These are phyloP conservation scores for Antheraea mylitta DNA, from an alignment of 1,140 invertebrate genomes.

Conservation along the genomic window DNA sequence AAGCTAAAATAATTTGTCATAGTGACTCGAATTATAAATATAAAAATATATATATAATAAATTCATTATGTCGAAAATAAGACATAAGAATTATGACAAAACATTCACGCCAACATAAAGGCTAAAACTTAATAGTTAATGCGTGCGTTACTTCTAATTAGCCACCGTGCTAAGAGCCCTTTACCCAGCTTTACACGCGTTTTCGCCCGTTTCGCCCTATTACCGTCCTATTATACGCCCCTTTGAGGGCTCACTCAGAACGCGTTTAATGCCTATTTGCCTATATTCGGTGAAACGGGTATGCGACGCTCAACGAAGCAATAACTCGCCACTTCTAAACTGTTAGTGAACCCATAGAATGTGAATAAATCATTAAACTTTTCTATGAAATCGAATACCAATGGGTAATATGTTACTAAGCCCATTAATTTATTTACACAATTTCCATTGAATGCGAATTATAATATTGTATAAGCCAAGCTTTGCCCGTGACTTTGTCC, in stretches of 20 bases:
- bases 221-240: slow-evolving; percentile 30
- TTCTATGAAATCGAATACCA: neutral
- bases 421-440: slow-evolving; percentile 23
- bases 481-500: no score
- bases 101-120: slow-evolving; percentile 7
- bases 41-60: no score
- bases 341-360: neutral
- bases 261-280: slow-evolving; percentile 14
- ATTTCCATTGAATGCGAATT: slow-evolving; percentile 26
- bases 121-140: slow-evolving; percentile 23
- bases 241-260: slow-evolving; percentile 24
- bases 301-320: neutral
- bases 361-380: neutral
- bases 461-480: slow-evolving; percentile 26
- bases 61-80: no score
- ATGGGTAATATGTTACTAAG: slow-evolving; percentile 9
- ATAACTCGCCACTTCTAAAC: neutral
- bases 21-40: no score
- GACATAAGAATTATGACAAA: neutral
- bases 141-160: slow-evolving; percentile 34
- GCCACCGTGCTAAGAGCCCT: slow-evolving; percentile 19
- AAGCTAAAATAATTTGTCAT: no score
- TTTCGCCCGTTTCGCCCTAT: slow-evolving; percentile 31
- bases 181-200: slow-evolving; percentile 31
- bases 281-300: neutral